Evolutionary conservation across 2,797 vertebrate species (phyloP), one percentile per base, ranked within the genome.

Genomic region (Sebastes miniatus): DNA sequence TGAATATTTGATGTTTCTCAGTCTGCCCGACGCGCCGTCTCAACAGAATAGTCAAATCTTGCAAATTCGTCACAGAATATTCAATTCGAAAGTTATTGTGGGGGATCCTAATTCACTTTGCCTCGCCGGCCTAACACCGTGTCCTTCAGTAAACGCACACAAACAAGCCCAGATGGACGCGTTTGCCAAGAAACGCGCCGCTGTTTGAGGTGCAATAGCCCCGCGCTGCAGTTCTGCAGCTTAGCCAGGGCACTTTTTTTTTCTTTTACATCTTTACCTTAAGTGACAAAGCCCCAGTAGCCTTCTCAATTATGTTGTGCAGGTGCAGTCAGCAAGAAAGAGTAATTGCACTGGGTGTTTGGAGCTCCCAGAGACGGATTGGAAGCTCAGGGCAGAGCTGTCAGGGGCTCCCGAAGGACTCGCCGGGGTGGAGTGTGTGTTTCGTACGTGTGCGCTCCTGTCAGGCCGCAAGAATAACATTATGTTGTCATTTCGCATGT

Each of bases 291-390:
- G 85, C 90, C 93, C 86, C 91, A 81, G 83, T 79, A 88, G 89
- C 90, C 88, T 90, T 91, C 89, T 92, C 92, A 93, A 94, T 96
- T 94, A 95, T 93, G 89, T 93, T 93, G 84, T 90, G 77, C 87
- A 92, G 84, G 87, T 92, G 87, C 94, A 91, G 91, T 96, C 94
- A 96, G 93, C 90, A 95, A 85, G 91, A 93, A 93, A 88, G 87
- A 95, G 92, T 94, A 95, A 95, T 94, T 95, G 94, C 92, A 84
- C 76, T 93, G 92, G 92, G 93, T 92, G 91, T 92, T 92, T 80
- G 83, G 87, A 87, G 83, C 88, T 94, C 89, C 90, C 91, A 8
- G 79, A 94, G 92, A 95, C 69, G 91, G 89, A 93, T 83, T 83
- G 82, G 81, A 84, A 88, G 91, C 89, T 93, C 88, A 87, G 89